Evolutionary conservation across 2,797 vertebrate genomes (phyloP).

Genomic region (Tinamus major): DNA sequence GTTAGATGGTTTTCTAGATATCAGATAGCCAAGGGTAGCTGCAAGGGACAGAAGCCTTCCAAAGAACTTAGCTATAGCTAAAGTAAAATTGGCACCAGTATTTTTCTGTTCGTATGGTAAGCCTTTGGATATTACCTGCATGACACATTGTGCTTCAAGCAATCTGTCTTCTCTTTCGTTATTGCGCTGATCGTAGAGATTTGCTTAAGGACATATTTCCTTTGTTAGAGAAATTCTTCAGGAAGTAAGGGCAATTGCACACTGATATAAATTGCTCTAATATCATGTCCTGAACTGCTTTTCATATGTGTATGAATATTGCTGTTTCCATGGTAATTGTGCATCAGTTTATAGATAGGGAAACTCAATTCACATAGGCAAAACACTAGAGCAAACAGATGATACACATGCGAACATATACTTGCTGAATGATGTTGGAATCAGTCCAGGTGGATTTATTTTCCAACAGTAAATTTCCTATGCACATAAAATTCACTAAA

Average conservation of each 20-base stretch:
- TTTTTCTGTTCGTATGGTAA: slow-evolving; percentile 45
- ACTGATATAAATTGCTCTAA: background rate
- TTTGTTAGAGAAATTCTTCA: background rate
- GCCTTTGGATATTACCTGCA: background rate
- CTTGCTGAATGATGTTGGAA: background rate
- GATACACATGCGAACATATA: background rate
- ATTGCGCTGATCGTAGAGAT: background rate
- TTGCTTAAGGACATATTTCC: background rate
- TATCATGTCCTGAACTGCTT: background rate
- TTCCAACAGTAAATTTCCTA: slow-evolving; percentile 2
- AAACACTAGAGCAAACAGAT: background rate
- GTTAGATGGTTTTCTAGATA: slow-evolving; percentile 39
- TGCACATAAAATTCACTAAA: background rate
- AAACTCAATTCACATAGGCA: background rate
- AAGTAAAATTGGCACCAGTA: slow-evolving; percentile 16
- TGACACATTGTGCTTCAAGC: background rate
- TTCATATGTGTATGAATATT: background rate
- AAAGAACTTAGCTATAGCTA: slow-evolving; percentile 17
- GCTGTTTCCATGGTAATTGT: slow-evolving; percentile 66
- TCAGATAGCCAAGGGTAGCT: background rate
- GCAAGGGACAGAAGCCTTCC: slow-evolving; percentile 39
- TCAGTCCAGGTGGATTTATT: slow-evolving; percentile 14
- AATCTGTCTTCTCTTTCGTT: background rate
- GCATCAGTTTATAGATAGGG: background rate
- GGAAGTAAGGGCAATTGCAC: background rate